Evolutionary conservation across 1,140 invertebrate genomes (phyloP).

Genomic region (Penaeus vannamei): DNA sequence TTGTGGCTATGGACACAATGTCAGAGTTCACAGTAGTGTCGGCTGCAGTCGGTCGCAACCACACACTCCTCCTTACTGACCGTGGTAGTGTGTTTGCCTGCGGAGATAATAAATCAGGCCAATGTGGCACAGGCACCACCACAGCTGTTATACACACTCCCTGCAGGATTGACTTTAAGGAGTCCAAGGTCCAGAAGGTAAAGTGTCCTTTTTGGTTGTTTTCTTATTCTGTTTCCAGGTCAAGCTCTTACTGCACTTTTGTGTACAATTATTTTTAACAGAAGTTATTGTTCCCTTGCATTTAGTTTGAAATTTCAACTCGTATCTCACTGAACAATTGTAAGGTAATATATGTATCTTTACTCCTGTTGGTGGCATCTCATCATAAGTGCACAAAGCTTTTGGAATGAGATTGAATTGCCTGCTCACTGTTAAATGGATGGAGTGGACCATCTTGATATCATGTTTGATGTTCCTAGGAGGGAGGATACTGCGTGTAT

Average conservation of each 20-base stretch:
- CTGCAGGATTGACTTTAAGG: constrained; percentile 76
- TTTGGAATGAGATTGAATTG: no score
- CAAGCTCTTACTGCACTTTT: not conserved
- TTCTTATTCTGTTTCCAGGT: not conserved
- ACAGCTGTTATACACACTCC: constrained; percentile 81
- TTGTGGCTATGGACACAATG: constrained; percentile 82
- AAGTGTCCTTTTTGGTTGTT: constrained; percentile 7
- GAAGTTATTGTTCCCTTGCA: no score
- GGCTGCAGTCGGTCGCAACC: constrained; percentile 88
- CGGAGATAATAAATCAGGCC: constrained; percentile 92
- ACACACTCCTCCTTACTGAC: constrained; percentile 90
- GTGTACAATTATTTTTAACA: not conserved
- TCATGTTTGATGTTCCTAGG: no score
- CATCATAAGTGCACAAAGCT: no score
- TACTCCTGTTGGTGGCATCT: no score
- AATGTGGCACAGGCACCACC: constrained; percentile 87
- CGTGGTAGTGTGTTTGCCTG: constrained; percentile 88
- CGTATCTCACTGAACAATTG: no score
- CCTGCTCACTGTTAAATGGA: no score
- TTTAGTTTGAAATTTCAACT: no score
- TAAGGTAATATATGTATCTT: no score
- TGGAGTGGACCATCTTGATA: no score
- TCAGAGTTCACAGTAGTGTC: constrained; percentile 85
- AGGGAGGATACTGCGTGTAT: no score
- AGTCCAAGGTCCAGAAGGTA: constrained; percentile 84